These are phyloP conservation scores for Andrena camellia DNA, from an alignment of 2,888 invertebrate genomes.

Conservation along the genomic window DNA sequence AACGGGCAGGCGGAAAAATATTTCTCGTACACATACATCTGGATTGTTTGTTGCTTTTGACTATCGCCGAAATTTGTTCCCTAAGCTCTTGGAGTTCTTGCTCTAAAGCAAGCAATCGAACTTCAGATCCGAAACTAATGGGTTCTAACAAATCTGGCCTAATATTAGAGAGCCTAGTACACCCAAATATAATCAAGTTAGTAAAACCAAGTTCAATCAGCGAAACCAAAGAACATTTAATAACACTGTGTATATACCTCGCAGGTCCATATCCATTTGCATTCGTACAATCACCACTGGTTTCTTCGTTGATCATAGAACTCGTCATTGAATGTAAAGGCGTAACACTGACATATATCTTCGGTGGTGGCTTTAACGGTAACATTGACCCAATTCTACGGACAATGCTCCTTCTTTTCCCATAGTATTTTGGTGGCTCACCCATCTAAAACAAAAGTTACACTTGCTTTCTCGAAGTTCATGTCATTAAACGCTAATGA, in stretches of 20 bases:
- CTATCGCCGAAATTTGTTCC: conserved; percentile 83
- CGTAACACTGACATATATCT: conserved; percentile 84
- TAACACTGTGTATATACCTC: conserved; percentile 65
- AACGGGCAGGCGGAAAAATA: not conserved
- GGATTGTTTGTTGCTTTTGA: conserved; percentile 78
- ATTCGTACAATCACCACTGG: conserved; percentile 71
- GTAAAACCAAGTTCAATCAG: not conserved
- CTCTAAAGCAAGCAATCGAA: conserved; percentile 83
- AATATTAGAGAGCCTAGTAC: conserved; percentile 76
- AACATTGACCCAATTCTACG: conserved; percentile 83
- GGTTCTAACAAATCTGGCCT: conserved; percentile 84
- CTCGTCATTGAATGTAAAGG: conserved; percentile 84
- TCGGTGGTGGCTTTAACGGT: conserved; percentile 83
- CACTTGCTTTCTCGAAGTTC: not conserved
- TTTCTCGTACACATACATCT: conserved; percentile 73
- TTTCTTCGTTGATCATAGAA: conserved; percentile 83
- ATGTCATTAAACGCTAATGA: not conserved
- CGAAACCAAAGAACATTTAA: not conserved
- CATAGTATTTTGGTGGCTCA: conserved; percentile 81
- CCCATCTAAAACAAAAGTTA: conserved; percentile 72
- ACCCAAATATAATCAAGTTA: conserved; percentile 18
- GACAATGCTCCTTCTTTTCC: conserved; percentile 82
- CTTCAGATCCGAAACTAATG: conserved; percentile 84
- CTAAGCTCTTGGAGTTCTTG: conserved; percentile 83
- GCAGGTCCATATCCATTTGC: conserved; percentile 75